A percentile compares a stretch with the other conserved stretches of the same genome.
Conservation (phyloP, 2,797 vertebrate genomes). For the Diglossa cyanea region DNA sequence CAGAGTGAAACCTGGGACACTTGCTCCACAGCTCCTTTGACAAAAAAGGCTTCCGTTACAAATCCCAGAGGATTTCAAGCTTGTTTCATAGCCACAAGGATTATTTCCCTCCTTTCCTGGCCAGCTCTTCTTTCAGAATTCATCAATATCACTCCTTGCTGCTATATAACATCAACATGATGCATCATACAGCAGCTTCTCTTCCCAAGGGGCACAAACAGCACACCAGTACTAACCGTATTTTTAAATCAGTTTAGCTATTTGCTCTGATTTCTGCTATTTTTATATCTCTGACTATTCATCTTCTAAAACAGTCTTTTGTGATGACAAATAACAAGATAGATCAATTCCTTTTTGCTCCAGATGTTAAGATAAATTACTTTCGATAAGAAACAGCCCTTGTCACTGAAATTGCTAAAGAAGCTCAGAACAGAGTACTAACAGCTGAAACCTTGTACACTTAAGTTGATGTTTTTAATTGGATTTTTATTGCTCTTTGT, state of each 20-base stretch:
- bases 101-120: conserved; percentile 31
- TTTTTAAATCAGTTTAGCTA: background rate
- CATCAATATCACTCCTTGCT: conserved; percentile 14
- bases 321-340: background rate
- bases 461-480: background rate
- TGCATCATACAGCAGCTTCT: background rate
- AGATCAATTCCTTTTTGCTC: conserved; percentile 5
- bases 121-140: conserved; percentile 32
- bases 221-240: background rate
- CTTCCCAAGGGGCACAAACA: background rate
- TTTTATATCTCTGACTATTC: background rate
- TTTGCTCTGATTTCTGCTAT: background rate
- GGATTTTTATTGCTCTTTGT: background rate
- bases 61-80: conserved; percentile 23
- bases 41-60: conserved; percentile 50
- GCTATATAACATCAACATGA: background rate
- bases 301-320: conserved; percentile 5
- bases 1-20: conserved; percentile 50
- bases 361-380: conserved; percentile 1
- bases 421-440: background rate
- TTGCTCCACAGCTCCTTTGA: conserved; percentile 22
- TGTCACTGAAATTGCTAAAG: background rate
- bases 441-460: background rate
- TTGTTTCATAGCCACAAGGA: conserved; percentile 43
- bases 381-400: conserved; percentile 8